Percentiles rank a stretch among this genome's conserved stretches.
Conservation (phyloP, 2,113 vertebrate genomes). For the Irena cyanogastra region DNA sequence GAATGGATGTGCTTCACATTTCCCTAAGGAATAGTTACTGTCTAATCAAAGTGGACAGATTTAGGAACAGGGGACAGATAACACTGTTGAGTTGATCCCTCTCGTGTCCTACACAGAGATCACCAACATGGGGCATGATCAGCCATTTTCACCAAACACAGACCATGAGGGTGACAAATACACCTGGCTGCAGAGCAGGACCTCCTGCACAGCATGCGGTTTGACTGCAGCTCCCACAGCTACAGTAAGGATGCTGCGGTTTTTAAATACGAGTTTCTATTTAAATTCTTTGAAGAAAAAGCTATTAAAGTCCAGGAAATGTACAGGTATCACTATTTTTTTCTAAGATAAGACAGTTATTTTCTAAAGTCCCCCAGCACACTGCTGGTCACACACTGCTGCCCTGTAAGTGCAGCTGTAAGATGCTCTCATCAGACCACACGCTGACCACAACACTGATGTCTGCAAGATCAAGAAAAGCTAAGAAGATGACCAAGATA, state of each 20-base stretch:
- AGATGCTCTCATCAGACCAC: not conserved
- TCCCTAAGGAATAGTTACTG: not conserved
- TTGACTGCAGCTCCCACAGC: not conserved
- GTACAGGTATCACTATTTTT: not conserved
- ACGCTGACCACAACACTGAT: accelerated
- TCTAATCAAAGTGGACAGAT: not conserved
- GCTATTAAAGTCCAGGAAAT: not conserved
- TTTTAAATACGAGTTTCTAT: not conserved
- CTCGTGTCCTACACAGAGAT: not conserved
- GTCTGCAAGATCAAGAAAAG: not conserved
- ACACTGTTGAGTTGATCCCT: not conserved
- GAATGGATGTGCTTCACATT: not conserved
- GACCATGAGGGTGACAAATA: not conserved
- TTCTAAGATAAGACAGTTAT: not conserved
- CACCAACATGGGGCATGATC: not conserved
- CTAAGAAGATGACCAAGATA: not conserved
- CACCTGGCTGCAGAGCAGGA: not conserved
- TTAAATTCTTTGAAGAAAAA: not conserved
- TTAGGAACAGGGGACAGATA: not conserved
- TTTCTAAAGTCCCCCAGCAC: not conserved
- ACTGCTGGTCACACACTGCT: not conserved
- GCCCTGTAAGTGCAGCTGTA: not conserved
- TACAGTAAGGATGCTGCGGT: not conserved
- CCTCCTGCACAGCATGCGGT: not conserved
- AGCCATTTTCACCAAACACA: not conserved